Evolutionary conservation across 2,113 vertebrate species (phyloP).

Genomic region (Poecile atricapillus): DNA sequence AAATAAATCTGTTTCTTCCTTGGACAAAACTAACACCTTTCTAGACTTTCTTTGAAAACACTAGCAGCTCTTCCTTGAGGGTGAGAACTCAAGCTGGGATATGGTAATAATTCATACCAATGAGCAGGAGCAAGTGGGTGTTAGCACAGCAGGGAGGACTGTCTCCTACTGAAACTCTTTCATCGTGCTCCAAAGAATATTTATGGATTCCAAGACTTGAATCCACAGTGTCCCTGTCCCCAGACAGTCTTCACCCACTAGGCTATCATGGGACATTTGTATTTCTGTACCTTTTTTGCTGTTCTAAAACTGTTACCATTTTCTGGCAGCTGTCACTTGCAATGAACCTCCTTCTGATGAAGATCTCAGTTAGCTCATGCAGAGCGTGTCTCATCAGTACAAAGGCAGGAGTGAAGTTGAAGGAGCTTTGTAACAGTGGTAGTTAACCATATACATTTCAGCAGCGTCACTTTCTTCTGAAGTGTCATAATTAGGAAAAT

Average conservation of each 20-base stretch:
- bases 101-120: neutral
- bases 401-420: neutral
- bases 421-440: neutral
- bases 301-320: neutral
- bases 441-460: neutral
- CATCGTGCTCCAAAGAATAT: neutral
- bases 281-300: neutral
- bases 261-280: neutral
- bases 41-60: neutral
- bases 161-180: neutral
- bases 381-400: neutral
- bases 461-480: neutral
- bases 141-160: neutral
- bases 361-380: neutral
- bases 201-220: neutral
- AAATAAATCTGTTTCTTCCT: constrained; percentile 20
- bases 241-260: neutral
- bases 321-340: neutral
- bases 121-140: neutral
- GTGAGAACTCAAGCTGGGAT: neutral
- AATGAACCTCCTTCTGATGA: neutral
- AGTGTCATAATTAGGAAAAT: neutral
- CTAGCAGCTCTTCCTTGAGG: neutral
- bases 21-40: constrained; percentile 22
- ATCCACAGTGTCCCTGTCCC: neutral